These are phyloP conservation scores for Takifugu rubripes DNA, from an alignment of 2,797 vertebrate species.

Conservation along the genomic window DNA sequence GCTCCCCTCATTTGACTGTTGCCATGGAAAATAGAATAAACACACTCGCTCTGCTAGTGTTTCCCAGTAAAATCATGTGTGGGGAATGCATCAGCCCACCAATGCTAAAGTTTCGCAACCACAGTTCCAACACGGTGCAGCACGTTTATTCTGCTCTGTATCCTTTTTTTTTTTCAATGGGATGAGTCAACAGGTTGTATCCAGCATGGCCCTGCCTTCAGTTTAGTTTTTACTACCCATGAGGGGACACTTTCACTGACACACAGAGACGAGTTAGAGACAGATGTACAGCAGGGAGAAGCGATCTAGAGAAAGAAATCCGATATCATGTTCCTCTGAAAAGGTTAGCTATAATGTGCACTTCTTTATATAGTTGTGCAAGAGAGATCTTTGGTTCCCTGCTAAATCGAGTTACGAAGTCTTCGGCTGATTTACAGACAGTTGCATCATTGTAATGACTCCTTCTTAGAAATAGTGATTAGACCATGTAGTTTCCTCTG, in stretches of 20 bases:
- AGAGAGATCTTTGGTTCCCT: conserved; percentile 50
- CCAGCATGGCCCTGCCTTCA: conserved; percentile 15
- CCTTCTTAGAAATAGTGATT: conserved; percentile 30
- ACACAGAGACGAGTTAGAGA: conserved; percentile 65
- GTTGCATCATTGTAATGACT: conserved; percentile 73
- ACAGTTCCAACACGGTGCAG: conserved; percentile 16
- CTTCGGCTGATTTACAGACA: conserved; percentile 57
- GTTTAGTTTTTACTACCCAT: conserved; percentile 13
- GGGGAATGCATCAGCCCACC: conserved; percentile 39
- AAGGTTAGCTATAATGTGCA: conserved; percentile 73
- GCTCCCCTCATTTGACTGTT: conserved; percentile 62
- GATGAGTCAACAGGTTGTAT: conserved; percentile 12
- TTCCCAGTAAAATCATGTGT: conserved; percentile 47
- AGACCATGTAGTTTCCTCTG: conserved; percentile 17
- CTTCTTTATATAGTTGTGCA: conserved; percentile 77
- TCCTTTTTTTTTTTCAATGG: conserved; percentile 15
- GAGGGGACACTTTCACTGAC: conserved; percentile 45
- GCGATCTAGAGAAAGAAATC: conserved; percentile 67
- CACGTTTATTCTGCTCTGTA: conserved; percentile 10
- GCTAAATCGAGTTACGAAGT: conserved; percentile 55
- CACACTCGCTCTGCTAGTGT: conserved; percentile 46
- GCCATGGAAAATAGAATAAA: conserved; percentile 65
- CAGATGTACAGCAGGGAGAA: conserved; percentile 72
- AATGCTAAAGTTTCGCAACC: conserved; percentile 41
- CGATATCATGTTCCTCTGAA: conserved; percentile 69